Percentiles rank a stretch among this genome's conserved stretches.
Conservation (phyloP, 2,797 vertebrate species). For the Rhinophrynus dorsalis region DNA sequence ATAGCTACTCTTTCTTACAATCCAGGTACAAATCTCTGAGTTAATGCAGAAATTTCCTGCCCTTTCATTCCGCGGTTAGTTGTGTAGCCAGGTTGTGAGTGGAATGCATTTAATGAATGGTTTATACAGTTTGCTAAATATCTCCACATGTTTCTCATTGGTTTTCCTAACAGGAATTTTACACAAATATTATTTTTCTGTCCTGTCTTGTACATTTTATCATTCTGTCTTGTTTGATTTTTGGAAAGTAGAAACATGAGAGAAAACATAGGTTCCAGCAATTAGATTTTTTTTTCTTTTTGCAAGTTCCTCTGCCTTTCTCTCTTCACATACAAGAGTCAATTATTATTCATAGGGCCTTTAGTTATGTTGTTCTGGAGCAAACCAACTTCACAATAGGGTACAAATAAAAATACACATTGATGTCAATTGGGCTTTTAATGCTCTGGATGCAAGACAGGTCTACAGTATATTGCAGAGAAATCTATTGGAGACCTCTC, state of each 20-base stretch:
- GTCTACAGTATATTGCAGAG: no score
- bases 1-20: constrained; percentile 21
- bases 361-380: no score
- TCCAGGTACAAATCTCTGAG: constrained; percentile 41
- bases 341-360: no score
- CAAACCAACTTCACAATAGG: no score
- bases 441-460: no score
- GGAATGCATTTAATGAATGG: constrained; percentile 50
- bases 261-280: neutral
- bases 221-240: constrained; percentile 25
- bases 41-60: constrained; percentile 49
- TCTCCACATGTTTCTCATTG: constrained; percentile 45
- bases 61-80: constrained; percentile 31
- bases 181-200: constrained; percentile 48
- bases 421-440: no score
- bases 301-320: constrained; percentile 16
- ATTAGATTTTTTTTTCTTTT: constrained; percentile 33
- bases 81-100: constrained; percentile 42
- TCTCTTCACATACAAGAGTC: neutral
- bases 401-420: no score
- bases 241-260: constrained; percentile 17
- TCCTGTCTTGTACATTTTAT: constrained; percentile 41
- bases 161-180: constrained; percentile 35
- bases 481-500: no score
- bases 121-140: constrained; percentile 50